Evolutionary conservation across 2,888 invertebrate species (phyloP), one percentile per base, ranked within the genome.

Genomic region (Holacanthella duospinosa): DNA sequence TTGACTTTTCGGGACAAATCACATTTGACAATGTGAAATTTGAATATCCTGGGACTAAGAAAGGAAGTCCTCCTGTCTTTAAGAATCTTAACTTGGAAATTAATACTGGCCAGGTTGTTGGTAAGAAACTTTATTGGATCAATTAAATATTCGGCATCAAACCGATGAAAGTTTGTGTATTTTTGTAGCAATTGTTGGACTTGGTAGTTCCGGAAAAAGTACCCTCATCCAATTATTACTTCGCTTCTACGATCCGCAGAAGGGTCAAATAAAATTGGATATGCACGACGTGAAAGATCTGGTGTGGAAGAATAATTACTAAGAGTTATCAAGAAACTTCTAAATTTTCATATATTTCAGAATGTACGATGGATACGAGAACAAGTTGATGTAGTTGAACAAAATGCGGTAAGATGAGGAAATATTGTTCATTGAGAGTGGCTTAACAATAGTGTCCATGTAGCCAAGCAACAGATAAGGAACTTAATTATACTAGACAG

Each of bases 21-120:
- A 81, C 82, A 57, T 86, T 88, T 70, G 80, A 83, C 64, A 79
- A 84, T 43, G 83, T 92, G 0, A 76, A 81, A 62, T 89, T 89
- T 77, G 80, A 81, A 36, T 93, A 93, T 76, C 91, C 93, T 0
- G 85, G 87, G n/a, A n/a, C n/a, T n/a, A n/a, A n/a, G 1, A 80
- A 93, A 60, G 83, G 82, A 1, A 83, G 84, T 72, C 80, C 85
- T 2, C 79, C 80, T 66, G 86, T 93, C 0, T 78, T 93, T 36
- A 36, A 36, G 16, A 16, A 36, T 36, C 36, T 36, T 6, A 36
- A 36, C 9, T 16, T 36, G 36, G 36, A 36, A 36, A 36, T 36
- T 36, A 6, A 6, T 6, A 16, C 9, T 9, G 36, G 36, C 36
- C 16, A 16, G 6, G 16, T 16, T 16, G 36, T 36, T 36, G 36